Evolutionary conservation across 2,888 invertebrate genomes (phyloP).

Genomic region (Caenorhabditis imperialis): DNA sequence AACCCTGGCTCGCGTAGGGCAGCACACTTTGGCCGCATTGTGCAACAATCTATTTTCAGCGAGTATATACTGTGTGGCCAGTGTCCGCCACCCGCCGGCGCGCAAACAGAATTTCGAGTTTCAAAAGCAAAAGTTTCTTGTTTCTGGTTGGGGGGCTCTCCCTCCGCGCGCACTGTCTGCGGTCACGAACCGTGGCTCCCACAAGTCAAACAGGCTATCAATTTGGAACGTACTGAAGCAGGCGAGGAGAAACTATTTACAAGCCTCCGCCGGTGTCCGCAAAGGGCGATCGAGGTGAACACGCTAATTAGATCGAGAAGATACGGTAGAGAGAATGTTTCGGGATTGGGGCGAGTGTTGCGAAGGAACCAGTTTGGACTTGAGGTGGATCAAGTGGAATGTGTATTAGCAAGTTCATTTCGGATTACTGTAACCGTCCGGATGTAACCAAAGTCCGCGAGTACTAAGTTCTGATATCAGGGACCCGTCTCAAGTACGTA

Average conservation of each 20-base stretch:
- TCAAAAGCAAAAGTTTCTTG: slow-evolving; percentile 51
- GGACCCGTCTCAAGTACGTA: slow-evolving; percentile 42
- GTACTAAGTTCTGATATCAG: slow-evolving; percentile 28
- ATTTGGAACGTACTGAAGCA: slow-evolving; percentile 3
- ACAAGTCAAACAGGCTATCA: slow-evolving; percentile 51
- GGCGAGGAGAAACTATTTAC: too few relatives aligned
- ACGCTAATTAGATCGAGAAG: slow-evolving; percentile 46
- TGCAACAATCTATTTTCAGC: slow-evolving; percentile 54
- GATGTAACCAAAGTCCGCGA: slow-evolving; percentile 6
- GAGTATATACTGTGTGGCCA: slow-evolving; percentile 40
- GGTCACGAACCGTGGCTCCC: slow-evolving; percentile 50
- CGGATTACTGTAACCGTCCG: slow-evolving; percentile 21
- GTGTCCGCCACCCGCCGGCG: slow-evolving; percentile 45
- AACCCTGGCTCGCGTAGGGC: slow-evolving; percentile 14
- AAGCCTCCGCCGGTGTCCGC: too few relatives aligned
- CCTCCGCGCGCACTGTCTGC: slow-evolving; percentile 41
- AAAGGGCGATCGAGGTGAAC: slow-evolving; percentile 29
- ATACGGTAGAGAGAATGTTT: slow-evolving; percentile 51
- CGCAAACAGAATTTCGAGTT: slow-evolving; percentile 51
- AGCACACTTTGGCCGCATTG: slow-evolving; percentile 41
- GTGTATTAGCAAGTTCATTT: slow-evolving; percentile 43
- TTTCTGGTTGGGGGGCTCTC: too few relatives aligned
- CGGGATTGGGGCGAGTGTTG: slow-evolving; percentile 13
- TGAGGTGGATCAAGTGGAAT: slow-evolving; percentile 36
- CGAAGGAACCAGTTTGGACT: slow-evolving; percentile 40